Percentiles rank a stretch among this genome's conserved stretches.
These are phyloP conservation scores for Boloria euphrosyne DNA, from an alignment of 2,888 invertebrate genomes.

Conservation along the genomic window DNA sequence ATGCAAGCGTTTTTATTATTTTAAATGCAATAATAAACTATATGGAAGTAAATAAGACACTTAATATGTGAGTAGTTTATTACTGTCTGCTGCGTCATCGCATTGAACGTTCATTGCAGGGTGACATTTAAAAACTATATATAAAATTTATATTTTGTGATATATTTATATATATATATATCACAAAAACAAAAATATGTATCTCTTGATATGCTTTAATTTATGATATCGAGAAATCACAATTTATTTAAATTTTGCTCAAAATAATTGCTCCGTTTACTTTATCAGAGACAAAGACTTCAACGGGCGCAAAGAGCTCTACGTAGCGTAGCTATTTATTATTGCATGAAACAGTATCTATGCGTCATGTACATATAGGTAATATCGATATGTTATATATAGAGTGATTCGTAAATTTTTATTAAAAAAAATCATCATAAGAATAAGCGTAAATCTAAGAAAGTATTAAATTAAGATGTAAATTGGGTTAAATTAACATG, in stretches of 20 bases:
- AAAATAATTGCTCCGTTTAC: background rate
- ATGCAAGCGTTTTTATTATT: slow-evolving; percentile 31
- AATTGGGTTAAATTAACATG: no score
- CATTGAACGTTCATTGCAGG: slow-evolving; percentile 23
- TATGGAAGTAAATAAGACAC: slow-evolving; percentile 41
- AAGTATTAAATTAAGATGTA: no score
- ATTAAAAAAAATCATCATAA: no score
- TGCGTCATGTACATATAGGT: background rate
- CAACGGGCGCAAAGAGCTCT: slow-evolving; percentile 25
- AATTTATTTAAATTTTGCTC: background rate
- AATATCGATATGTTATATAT: background rate
- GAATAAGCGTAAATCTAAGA: no score
- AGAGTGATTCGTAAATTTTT: no score
- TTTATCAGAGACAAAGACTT: slow-evolving; percentile 31
- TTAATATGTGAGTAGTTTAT: slow-evolving; percentile 39
- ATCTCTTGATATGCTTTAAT: background rate
- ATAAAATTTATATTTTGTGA: no score
- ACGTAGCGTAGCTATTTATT: slow-evolving; percentile 1
- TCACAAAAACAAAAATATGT: background rate
- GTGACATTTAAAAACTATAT: slow-evolving; percentile 31
- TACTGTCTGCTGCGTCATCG: slow-evolving; percentile 38
- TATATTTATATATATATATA: slow-evolving; percentile 40
- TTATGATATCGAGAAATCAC: background rate
- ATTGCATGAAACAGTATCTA: background rate
- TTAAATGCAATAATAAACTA: slow-evolving; percentile 33